Evolutionary conservation across 2,797 vertebrate species (phyloP).

Genomic region (Mormyrus hasselquistii): DNA sequence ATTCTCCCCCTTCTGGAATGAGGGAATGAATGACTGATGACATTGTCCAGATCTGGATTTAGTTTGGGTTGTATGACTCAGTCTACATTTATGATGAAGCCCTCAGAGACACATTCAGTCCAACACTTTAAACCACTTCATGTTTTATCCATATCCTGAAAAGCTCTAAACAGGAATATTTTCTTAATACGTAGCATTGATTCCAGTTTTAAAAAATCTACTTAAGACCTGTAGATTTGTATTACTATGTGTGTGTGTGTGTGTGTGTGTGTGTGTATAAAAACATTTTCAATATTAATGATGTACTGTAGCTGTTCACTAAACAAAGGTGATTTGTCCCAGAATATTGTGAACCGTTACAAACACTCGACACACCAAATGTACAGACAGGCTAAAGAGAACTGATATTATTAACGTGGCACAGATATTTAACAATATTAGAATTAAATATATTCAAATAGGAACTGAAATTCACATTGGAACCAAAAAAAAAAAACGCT

Average conservation of each 20-base stretch:
- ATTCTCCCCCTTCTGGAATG: constrained; percentile 1
- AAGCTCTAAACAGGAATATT: not conserved
- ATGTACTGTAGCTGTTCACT: not conserved
- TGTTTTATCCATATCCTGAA: not conserved
- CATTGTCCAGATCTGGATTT: too few species aligned
- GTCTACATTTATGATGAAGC: not conserved
- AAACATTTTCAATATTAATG: not conserved
- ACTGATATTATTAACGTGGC: not conserved
- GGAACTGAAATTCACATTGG: not conserved
- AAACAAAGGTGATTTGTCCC: not conserved
- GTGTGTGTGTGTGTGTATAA: not conserved
- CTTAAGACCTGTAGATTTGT: not conserved
- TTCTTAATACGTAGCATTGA: not conserved
- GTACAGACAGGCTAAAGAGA: not conserved
- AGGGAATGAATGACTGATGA: constrained; percentile 12
- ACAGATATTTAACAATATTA: not conserved
- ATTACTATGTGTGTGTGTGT: not conserved
- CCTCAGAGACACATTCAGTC: not conserved
- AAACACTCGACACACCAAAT: not conserved
- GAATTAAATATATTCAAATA: not conserved
- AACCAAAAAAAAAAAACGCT: not conserved
- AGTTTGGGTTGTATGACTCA: not conserved
- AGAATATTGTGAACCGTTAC: not conserved
- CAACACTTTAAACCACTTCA: not conserved
- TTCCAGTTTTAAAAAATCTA: constrained; percentile 2